A percentile compares a stretch with the other conserved stretches of the same genome.
Conservation (phyloP, 2,888 invertebrate species). For the Netelia virgata region DNA sequence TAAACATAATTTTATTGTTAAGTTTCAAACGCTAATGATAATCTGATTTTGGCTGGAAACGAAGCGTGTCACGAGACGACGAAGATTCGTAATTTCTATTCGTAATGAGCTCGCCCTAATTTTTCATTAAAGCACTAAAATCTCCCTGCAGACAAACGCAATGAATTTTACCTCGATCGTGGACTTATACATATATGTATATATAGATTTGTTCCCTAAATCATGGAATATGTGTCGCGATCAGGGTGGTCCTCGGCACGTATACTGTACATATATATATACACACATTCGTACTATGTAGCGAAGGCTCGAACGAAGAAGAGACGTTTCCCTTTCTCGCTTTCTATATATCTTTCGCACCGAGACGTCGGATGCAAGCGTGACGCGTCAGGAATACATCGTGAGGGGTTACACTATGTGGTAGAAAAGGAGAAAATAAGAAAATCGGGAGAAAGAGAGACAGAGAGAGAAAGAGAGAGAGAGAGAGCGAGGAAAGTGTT, state of each 20-base stretch:
- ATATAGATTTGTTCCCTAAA: constrained; percentile 61
- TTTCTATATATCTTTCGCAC: constrained; percentile 33
- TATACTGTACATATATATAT: constrained; percentile 24
- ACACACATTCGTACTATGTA: neutral
- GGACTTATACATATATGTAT: constrained; percentile 13
- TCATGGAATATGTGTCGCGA: constrained; percentile 68
- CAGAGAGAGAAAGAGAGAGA: constrained; percentile 10
- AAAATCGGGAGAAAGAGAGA: constrained; percentile 24
- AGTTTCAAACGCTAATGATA: no score
- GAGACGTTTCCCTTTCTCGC: constrained; percentile 52
- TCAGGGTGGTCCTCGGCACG: constrained; percentile 71
- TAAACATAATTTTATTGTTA: neutral
- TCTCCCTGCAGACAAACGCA: constrained; percentile 11
- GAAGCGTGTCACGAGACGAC: neutral
- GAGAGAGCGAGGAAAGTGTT: constrained; percentile 39
- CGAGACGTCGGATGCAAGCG: constrained; percentile 47
- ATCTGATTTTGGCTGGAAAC: no score
- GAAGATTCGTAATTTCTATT: constrained; percentile 31
- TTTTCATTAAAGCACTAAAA: constrained; percentile 70
- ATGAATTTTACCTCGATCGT: constrained; percentile 26
- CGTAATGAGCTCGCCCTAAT: constrained; percentile 50
- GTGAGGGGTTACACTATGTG: constrained; percentile 7
- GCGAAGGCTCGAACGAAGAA: constrained; percentile 48
- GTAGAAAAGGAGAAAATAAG: constrained; percentile 23
- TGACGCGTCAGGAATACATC: constrained; percentile 60